phyloP scores from a whole-genome alignment of 2,888 invertebrate genomes.

The Tetranychus piercei region DNA sequence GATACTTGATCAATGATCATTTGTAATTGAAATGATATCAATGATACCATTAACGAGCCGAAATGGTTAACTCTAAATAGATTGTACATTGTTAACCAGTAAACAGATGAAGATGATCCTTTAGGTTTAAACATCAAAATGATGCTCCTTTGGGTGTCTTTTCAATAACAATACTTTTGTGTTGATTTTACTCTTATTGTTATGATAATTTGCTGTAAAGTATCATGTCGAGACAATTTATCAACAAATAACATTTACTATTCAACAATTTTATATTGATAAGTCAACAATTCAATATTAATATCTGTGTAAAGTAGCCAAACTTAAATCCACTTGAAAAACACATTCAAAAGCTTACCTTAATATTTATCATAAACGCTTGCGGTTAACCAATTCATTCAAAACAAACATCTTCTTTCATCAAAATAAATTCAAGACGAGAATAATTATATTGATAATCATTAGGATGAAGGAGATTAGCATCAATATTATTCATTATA shows the following conservation, averaged over 20 bases:
- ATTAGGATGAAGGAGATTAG: no score
- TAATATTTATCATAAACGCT: no score
- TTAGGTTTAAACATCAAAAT: not conserved
- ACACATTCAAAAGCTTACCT: not conserved
- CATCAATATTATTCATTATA: no score
- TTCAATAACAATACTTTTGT: not conserved
- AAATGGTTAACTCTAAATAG: not conserved
- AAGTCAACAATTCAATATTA: not conserved
- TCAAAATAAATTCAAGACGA: not conserved
- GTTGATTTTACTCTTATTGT: not conserved
- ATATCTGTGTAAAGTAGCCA: not conserved
- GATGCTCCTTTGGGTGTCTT: not conserved
- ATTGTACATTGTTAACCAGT: not conserved
- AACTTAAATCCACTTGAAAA: not conserved
- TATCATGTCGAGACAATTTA: not conserved
- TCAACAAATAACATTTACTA: not conserved
- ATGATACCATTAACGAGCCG: no score
- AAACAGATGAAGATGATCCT: not conserved
- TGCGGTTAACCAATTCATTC: no score
- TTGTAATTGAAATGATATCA: no score
- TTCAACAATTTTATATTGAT: not conserved
- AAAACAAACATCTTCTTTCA: no score
- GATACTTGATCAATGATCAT: no score
- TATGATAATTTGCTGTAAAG: not conserved
- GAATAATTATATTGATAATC: not conserved